Evolutionary conservation across 2,113 vertebrate species (phyloP).

Genomic region (Leucosticte australis): DNA sequence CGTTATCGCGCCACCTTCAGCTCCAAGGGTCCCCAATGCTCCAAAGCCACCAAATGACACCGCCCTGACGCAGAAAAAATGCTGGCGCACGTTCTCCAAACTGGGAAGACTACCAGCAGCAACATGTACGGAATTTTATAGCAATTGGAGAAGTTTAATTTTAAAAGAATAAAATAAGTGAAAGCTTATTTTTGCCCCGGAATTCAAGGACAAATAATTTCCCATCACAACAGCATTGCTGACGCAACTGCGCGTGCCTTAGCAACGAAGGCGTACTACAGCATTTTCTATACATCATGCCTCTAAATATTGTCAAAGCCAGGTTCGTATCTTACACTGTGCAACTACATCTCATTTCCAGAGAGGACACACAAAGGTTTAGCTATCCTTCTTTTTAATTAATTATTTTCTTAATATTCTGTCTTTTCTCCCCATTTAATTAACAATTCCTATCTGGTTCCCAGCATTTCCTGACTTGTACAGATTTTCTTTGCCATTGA

Average conservation of each 20-base stretch:
- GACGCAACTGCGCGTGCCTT: constrained; percentile 8
- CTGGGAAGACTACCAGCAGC: not conserved
- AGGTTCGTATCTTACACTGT: not conserved
- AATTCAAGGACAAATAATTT: constrained; percentile 32
- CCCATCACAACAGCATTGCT: constrained; percentile 1
- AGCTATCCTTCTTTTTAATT: not conserved
- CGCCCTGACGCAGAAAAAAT: fast-evolving
- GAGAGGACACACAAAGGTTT: constrained; percentile 12
- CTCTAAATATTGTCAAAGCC: constrained; percentile 24
- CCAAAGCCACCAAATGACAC: not conserved
- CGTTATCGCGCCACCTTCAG: not conserved
- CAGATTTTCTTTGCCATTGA: not conserved
- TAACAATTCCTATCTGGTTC: not conserved
- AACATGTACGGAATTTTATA: fast-evolving
- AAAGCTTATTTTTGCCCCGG: not conserved
- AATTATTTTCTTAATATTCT: not conserved
- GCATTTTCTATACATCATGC: constrained; percentile 34
- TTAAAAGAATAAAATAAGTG: not conserved
- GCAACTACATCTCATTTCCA: not conserved
- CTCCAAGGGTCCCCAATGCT: not conserved
- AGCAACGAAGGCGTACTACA: constrained; percentile 55
- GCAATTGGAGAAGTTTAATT: not conserved
- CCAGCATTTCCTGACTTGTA: constrained; percentile 7
- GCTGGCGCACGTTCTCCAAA: fast-evolving
- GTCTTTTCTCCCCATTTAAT: constrained; percentile 46